A percentile compares a stretch with the other conserved stretches of the same genome.
phyloP scores from a whole-genome alignment of 2,113 vertebrate species.

The Catharus bicknelli region DNA sequence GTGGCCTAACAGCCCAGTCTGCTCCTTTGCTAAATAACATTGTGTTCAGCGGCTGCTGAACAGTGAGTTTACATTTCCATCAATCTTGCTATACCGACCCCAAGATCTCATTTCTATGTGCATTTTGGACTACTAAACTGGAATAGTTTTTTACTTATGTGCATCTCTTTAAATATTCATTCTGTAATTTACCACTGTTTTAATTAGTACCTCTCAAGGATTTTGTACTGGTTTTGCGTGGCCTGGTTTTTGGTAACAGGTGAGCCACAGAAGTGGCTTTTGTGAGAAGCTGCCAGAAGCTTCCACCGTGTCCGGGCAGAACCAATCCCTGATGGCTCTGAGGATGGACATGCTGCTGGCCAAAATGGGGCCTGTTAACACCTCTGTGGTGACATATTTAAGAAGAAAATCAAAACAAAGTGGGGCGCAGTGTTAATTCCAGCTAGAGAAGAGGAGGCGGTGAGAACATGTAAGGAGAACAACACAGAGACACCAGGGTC shows the following conservation, averaged over 20 bases:
- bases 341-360: no score
- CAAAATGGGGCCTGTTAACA: no score
- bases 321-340: no score
- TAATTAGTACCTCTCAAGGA: background rate
- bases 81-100: background rate
- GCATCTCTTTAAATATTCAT: background rate
- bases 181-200: background rate
- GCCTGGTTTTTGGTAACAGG: background rate
- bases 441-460: background rate
- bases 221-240: background rate
- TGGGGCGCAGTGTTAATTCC: background rate
- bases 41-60: background rate
- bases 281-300: no score
- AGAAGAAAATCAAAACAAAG: no score
- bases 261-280: background rate
- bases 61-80: background rate
- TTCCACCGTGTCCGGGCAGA: no score
- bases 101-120: background rate
- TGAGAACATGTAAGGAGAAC: background rate
- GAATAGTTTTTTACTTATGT: background rate
- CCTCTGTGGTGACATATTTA: no score
- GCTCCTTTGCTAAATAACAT: background rate
- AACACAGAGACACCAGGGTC: background rate
- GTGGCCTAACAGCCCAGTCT: background rate
- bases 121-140: background rate